Percentiles rank a stretch among this genome's conserved stretches.
phyloP scores from a whole-genome alignment of 2,888 invertebrate species.

The Argyresthia goedartella region DNA sequence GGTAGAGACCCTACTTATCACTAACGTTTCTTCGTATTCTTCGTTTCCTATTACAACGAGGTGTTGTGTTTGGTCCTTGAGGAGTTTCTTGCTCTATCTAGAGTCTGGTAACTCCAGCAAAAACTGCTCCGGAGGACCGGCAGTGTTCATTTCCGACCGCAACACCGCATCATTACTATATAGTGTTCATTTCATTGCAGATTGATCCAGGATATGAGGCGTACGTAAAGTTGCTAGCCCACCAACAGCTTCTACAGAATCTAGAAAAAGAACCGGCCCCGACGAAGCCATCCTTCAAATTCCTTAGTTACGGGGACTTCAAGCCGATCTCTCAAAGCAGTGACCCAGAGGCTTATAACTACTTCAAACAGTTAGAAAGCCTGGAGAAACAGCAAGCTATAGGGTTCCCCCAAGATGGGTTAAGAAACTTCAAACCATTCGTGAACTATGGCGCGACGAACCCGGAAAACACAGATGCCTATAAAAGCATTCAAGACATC shows the following conservation, averaged over 20 bases:
- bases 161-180: too few relatives aligned
- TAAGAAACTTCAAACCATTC: constrained; percentile 24
- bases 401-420: constrained; percentile 16
- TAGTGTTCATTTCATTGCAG: too few relatives aligned
- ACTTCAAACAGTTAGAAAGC: constrained; percentile 43
- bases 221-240: not conserved
- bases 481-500: constrained; percentile 34
- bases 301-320: constrained; percentile 36
- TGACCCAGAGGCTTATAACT: constrained; percentile 50
- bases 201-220: constrained; percentile 13
- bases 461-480: constrained; percentile 27
- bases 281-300: constrained; percentile 27
- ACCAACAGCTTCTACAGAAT: not conserved
- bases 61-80: too few relatives aligned
- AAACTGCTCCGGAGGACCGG: too few relatives aligned
- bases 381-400: constrained; percentile 17
- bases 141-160: too few relatives aligned
- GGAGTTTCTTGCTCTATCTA: too few relatives aligned
- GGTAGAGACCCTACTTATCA: too few relatives aligned
- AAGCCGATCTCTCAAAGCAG: constrained; percentile 41
- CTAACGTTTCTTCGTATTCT: too few relatives aligned
- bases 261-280: constrained; percentile 12
- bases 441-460: constrained; percentile 18
- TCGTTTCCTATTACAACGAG: too few relatives aligned
- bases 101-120: too few relatives aligned